Evolutionary conservation across 2,888 invertebrate species (phyloP), one percentile per base, ranked within the genome.

Genomic region (Andrena praecox): DNA sequence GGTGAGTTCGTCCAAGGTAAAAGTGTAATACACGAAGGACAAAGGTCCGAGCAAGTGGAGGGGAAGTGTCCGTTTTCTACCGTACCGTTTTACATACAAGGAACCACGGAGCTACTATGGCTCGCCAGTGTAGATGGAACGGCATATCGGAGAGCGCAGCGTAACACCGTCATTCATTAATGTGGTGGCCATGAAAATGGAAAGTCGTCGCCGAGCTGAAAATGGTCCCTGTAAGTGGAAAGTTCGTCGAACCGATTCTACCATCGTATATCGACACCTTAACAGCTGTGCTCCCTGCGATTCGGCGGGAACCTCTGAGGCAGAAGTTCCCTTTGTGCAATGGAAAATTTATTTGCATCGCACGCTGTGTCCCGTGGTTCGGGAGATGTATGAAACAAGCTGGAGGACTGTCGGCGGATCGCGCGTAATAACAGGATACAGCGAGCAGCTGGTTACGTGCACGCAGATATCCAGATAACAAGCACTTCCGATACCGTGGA

Each of bases 391-490:
- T 29, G 24, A 64, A 69, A 33, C 7, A 27, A 68, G 20, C 7
- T 20, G n/a, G 54, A 24, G 54, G 27, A 54, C 56, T 56, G 33
- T 42, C 33, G 33, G 27, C n/a, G 62, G 60, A 10, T 64, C 27
- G 24, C 35, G 20, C 10, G 5, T 84, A 86, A 86, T 81, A 84
- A 81, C 87, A 87, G 80, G 78, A 87, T 82, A 82, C 73, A 54
- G 66, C 16, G 71, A 76, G 83, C 75, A 73, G 64, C 62, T 31
- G 68, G 68, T 80, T 87, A 48, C 56, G 54, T 54, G 56, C 75
- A 69, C 63, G 62, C n/a, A 24, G 35, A 76, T 59, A 76, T 59
- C 52, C 52, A 27, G 52, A 78, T 70, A 64, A 84, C 67, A 52
- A 62, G 12, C 8, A 60, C 48, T 66, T 76, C 24, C 48, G 63